Evolutionary conservation across 1,140 invertebrate genomes (phyloP).

Genomic region (Lepidostoma basale): DNA sequence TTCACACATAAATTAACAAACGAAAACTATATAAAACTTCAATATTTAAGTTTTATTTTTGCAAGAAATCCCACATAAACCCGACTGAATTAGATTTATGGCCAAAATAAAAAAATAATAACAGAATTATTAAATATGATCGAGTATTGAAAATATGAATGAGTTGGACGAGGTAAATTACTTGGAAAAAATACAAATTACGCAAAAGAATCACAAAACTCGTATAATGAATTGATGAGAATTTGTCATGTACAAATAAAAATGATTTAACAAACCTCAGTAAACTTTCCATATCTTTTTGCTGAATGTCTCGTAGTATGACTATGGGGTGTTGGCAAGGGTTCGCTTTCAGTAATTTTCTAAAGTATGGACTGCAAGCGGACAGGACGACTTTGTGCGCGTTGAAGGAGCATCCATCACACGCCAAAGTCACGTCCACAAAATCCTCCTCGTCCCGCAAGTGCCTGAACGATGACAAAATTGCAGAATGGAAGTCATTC

Average conservation of each 20-base stretch:
- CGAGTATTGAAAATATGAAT: no score
- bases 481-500: constrained; percentile 92
- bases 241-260: background rate
- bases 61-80: no score
- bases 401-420: constrained; percentile 85
- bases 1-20: no score
- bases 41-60: no score
- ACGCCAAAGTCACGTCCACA: constrained; percentile 91
- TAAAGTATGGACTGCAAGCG: constrained; percentile 91
- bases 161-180: no score
- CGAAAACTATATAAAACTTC: no score
- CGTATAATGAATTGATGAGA: background rate
- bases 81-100: no score
- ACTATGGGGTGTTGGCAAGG: constrained; percentile 94
- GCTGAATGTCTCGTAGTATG: constrained; percentile 85
- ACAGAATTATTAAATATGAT: no score
- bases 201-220: no score
- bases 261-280: constrained; percentile 68
- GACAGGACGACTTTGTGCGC: constrained; percentile 91
- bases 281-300: constrained; percentile 88
- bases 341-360: constrained; percentile 86
- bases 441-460: constrained; percentile 85
- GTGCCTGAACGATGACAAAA: constrained; percentile 85
- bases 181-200: no score
- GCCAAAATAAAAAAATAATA: no score